Evolutionary conservation across 2,797 vertebrate genomes (phyloP).

Genomic region (Podargus strigoides): DNA sequence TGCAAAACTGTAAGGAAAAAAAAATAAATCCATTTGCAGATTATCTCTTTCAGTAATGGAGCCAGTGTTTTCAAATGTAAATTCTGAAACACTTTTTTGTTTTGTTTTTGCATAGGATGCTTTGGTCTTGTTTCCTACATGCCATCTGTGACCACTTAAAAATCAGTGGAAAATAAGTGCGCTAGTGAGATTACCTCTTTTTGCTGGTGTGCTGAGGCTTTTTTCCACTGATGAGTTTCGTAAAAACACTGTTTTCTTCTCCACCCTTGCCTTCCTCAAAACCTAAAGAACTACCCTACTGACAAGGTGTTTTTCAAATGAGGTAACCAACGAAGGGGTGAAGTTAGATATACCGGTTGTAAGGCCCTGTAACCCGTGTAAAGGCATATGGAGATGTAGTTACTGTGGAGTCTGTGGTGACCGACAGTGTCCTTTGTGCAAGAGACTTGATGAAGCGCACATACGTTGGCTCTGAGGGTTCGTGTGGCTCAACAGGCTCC

Average conservation of each 20-base stretch:
- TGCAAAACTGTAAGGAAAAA: constrained; percentile 49
- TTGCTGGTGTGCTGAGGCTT: constrained; percentile 70
- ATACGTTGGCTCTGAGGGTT: constrained; percentile 83
- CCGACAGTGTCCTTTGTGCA: constrained; percentile 84
- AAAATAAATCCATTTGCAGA: constrained; percentile 57
- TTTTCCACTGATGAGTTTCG: constrained; percentile 16
- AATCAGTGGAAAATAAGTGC: constrained; percentile 59
- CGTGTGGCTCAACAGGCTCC: constrained; percentile 83
- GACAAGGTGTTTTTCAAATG: constrained; percentile 55
- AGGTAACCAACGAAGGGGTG: constrained; percentile 69
- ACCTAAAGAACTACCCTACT: neutral
- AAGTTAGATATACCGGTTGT: constrained; percentile 88
- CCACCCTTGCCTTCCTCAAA: constrained; percentile 19
- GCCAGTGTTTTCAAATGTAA: constrained; percentile 71
- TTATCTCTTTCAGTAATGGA: constrained; percentile 55
- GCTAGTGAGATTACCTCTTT: constrained; percentile 66
- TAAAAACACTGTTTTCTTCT: constrained; percentile 42
- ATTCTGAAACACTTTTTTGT: constrained; percentile 13
- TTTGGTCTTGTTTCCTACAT: constrained; percentile 69
- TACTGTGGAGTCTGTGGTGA: constrained; percentile 92
- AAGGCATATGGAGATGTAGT: constrained; percentile 96
- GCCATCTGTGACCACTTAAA: constrained; percentile 66
- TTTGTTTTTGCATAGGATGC: constrained; percentile 75
- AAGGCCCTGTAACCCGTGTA: constrained; percentile 98
- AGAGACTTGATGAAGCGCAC: constrained; percentile 90